Evolutionary conservation across 2,888 invertebrate genomes (phyloP).

Genomic region (Phalangium opilio): DNA sequence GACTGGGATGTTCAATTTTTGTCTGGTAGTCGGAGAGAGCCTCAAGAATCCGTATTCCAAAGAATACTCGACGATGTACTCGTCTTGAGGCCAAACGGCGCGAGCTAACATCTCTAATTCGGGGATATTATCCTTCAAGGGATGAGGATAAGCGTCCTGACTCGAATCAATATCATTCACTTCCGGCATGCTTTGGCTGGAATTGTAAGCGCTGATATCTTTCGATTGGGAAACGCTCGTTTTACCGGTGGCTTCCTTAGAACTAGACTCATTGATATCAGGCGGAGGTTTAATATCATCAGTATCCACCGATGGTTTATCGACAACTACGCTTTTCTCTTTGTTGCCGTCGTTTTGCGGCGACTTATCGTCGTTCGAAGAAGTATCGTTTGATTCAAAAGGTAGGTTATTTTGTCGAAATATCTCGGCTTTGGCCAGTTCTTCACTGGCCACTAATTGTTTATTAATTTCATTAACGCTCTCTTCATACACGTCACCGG

Average conservation of each 20-base stretch:
- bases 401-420: neutral
- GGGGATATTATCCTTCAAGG: neutral
- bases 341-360: neutral
- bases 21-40: constrained; percentile 67
- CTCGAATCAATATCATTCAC: no score
- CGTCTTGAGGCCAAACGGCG: constrained; percentile 54
- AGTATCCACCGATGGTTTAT: neutral
- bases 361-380: no score
- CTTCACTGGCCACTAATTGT: neutral
- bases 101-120: neutral
- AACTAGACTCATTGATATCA: neutral
- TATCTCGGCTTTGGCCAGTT: neutral
- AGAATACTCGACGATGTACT: constrained; percentile 94
- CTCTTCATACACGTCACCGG: neutral
- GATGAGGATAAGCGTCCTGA: neutral
- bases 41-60: constrained; percentile 91
- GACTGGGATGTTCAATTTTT: constrained; percentile 78
- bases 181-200: no score
- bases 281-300: no score
- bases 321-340: neutral
- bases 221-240: neutral
- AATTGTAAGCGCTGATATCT: no score
- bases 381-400: neutral
- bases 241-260: neutral
- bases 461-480: neutral